Conservation (phyloP, 2,888 invertebrate species). For the Ephialtes manifestator region DNA sequence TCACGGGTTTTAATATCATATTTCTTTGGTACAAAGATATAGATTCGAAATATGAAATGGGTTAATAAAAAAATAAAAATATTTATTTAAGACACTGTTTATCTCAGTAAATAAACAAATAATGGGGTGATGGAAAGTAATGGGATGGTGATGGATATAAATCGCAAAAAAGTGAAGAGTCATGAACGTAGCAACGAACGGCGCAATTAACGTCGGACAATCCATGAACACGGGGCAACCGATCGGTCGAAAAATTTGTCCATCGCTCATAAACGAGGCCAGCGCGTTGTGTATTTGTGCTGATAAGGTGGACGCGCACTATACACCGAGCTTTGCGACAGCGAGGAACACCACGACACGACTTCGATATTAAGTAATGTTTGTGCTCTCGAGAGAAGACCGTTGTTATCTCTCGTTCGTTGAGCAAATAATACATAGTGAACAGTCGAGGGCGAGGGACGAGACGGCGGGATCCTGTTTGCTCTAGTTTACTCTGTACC, state of each 20-base stretch:
- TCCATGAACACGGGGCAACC: conserved; percentile 37
- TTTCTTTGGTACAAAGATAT: no score
- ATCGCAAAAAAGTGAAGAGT: neutral
- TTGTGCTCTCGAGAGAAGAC: conserved; percentile 80
- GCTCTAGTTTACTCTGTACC: conserved; percentile 82
- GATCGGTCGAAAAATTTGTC: conserved; percentile 79
- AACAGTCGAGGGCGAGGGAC: conserved; percentile 80
- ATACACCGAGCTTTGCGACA: conserved; percentile 33
- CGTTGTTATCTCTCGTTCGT: conserved; percentile 79
- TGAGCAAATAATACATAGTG: conserved; percentile 66
- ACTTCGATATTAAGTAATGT: conserved; percentile 84
- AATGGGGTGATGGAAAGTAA: no score
- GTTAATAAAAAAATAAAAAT: neutral
- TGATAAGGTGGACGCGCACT: conserved; percentile 77
- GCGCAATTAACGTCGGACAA: conserved; percentile 18
- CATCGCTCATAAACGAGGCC: conserved; percentile 78
- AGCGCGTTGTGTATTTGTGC: conserved; percentile 78
- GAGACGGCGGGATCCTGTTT: conserved; percentile 80
- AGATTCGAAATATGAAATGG: no score
- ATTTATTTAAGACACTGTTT: no score
- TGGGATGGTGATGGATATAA: neutral
- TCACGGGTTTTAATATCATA: no score
- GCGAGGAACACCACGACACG: conserved; percentile 72
- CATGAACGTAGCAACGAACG: neutral
- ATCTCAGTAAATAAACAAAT: no score